Conservation (phyloP, 2,113 vertebrate genomes). For the Protobothrops mucrosquamatus region DNA sequence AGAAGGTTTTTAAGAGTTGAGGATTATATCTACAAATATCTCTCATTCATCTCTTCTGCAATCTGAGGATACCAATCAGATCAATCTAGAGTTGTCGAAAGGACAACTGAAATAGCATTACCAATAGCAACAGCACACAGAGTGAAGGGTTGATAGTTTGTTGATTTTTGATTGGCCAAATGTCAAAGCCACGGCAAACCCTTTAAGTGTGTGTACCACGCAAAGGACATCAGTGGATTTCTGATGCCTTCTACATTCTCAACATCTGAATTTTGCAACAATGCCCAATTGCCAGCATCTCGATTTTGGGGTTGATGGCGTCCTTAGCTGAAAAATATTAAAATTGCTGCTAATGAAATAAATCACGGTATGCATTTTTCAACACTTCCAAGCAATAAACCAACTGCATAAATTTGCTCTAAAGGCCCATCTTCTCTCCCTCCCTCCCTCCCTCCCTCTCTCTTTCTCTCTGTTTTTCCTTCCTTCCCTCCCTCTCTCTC, state of each 20-base stretch:
- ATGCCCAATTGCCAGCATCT: no score
- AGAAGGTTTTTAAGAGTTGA: neutral
- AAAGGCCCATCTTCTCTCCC: conserved; percentile 27
- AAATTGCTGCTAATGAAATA: conserved; percentile 14
- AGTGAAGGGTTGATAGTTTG: neutral
- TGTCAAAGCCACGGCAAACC: neutral
- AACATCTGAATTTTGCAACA: no score
- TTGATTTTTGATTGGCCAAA: neutral
- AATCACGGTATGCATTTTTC: neutral
- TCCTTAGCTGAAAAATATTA: no score
- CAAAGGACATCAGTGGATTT: neutral
- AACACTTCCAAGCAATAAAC: conserved; percentile 11
- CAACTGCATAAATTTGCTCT: conserved; percentile 15
- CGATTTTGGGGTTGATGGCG: no score
- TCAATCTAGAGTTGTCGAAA: neutral
- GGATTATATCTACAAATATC: neutral
- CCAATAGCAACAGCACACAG: neutral
- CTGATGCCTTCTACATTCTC: neutral
- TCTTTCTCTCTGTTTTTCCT: no score
- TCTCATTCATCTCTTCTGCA: neutral
- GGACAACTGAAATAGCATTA: neutral
- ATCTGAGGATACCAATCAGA: neutral
- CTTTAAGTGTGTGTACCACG: neutral
- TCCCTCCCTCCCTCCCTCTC: neutral
- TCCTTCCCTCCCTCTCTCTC: rapidly evolving